Evolutionary conservation across 1,140 invertebrate genomes (phyloP), one percentile per base, ranked within the genome.

Genomic region (Pseudomyrmex pallidus): DNA sequence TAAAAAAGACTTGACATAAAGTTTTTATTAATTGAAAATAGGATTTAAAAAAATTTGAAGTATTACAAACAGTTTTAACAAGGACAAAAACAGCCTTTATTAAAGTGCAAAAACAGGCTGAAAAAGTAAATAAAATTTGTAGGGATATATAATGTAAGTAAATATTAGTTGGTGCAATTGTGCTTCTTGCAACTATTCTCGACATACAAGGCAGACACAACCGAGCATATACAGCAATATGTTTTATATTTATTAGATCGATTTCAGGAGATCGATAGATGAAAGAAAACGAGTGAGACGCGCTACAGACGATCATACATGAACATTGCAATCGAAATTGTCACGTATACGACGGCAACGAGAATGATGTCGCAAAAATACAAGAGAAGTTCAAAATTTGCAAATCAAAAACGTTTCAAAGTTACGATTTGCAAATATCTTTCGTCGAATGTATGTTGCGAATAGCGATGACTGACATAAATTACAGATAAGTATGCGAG

Each of bases 181-280:
- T 52, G 35, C 22, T 52, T 61, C 12, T 61, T 54, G 52, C 12
- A 59, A 70, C 20, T 17, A 68, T 57, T 70, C 35, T 70, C 44
- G 59, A 22, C 54, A 70, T 20, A 22, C 25, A 20, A 62, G 72
- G 10, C n/a, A 44, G 13, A 2, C 67, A 56, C 25, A 13, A 56
- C 17, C 5, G 76, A 70, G 44, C 25, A 61, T 70, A 61, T 70
- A 63, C 73, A 70, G 44, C 44, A 63, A 66, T 35, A 35, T 25
- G 59, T 77, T 72, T 74, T 57, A 83, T 67, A 67, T 76, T 64
- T 84, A 66, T 73, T 64, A 67, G 52, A 64, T 73, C 52, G 62
- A 72, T 72, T 85, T 46, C 77, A 74, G 7, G 5, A 10, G 63
- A 85, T 84, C 84, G 78, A 83, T 64, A 80, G 72, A 17, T 76